Percentiles rank a stretch among this genome's conserved stretches.
phyloP scores from a whole-genome alignment of 2,797 vertebrate genomes.

The Sphaeramia orbicularis region DNA sequence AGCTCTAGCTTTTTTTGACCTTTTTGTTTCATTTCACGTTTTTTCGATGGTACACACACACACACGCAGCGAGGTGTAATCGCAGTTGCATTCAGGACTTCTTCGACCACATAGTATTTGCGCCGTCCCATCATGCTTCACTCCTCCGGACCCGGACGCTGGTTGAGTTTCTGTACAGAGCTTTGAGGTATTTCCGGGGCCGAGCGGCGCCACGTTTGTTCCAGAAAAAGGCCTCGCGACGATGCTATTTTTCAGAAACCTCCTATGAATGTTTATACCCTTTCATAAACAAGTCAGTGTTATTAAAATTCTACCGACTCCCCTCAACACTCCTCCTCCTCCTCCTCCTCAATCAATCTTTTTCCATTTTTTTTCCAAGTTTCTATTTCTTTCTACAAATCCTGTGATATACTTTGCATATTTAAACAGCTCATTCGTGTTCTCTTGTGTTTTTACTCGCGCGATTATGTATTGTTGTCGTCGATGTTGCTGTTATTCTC shows the following conservation, averaged over 20 bases:
- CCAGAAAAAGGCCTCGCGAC: constrained; percentile 42
- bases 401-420: constrained; percentile 86
- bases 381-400: constrained; percentile 79
- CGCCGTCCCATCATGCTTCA: constrained; percentile 28
- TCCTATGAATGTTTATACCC: constrained; percentile 80
- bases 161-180: constrained; percentile 68
- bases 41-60: constrained; percentile 58
- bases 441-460: constrained; percentile 83
- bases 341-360: constrained; percentile 18
- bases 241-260: constrained; percentile 67
- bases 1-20: constrained; percentile 44
- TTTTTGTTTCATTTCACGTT: background rate
- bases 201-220: constrained; percentile 27
- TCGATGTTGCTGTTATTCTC: constrained; percentile 80
- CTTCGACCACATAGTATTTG: constrained; percentile 52
- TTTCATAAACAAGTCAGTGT: constrained; percentile 80
- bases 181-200: constrained; percentile 69
- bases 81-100: constrained; percentile 63
- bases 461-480: constrained; percentile 76
- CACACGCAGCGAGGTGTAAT: constrained; percentile 40
- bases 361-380: constrained; percentile 48
- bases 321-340: constrained; percentile 22
- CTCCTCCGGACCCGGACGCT: constrained; percentile 1
- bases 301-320: constrained; percentile 64
- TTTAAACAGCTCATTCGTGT: constrained; percentile 84